Base-by-base conservation (phyloP, 2,113 vertebrate genomes). In the Dasyprocta punctata region DNA sequence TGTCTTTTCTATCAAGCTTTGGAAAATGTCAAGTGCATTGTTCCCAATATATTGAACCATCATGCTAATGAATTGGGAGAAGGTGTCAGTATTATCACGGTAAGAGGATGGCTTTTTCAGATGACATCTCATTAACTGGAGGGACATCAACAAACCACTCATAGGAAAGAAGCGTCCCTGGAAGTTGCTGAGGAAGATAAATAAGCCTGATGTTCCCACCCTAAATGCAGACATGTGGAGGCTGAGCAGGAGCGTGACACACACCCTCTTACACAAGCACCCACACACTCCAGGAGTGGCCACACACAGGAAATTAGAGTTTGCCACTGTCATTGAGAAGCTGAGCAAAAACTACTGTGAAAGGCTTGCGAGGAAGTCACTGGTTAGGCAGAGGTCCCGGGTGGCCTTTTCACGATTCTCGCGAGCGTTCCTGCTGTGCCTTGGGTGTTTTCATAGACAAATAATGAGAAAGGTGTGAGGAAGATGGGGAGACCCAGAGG, bases 31-130 rank as follows among this genome's bases (percentile, higher is more conserved):
- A 86, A 61, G 20, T 73, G n/a, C 26, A 28, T 80, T 88, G 41
- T 56, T 73, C 83, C 16, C 52, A 1, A 36, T 63, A 4, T 56
- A 81, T 77, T 73, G 33, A 92, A 95, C 85, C 36, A 56, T 38
- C 65, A 38, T 52, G 28, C 69, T 52, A 22, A 92, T 67, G 56
- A 75, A n/a, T 77, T 17, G 1, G 30, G n/a, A 88, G 49, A 47
- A 82, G 61, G 5, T 36, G 33, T 65, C 12, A 33, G 63, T 65
- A 33, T 33, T 13, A 12, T 63, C 28, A 13, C 38, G 1, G 33
- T n/a, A 81, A 78, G 54, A 47, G 41, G n/a, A 58, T 85, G 86
- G 20, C 30, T 81, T 95, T 91, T 92, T 94, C 89, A 77, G 36
- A 38, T 61, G 86, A 94, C 7, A 33, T 3, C 20, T 85, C 56